phyloP scores from a whole-genome alignment of 2,113 vertebrate genomes.

The Cyprinodon tularosa region DNA sequence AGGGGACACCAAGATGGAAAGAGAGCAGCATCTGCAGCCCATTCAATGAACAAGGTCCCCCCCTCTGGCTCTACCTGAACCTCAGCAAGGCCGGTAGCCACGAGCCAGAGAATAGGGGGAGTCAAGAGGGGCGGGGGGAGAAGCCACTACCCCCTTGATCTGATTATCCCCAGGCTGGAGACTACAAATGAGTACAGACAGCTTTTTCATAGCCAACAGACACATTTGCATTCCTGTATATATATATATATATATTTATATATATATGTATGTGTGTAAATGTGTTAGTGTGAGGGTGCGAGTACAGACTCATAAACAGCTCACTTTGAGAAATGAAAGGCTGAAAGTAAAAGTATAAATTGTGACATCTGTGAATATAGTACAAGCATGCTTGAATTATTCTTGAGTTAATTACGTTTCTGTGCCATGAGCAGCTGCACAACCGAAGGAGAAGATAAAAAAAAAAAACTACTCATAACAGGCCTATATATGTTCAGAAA shows the following conservation, averaged over 20 bases:
- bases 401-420: conserved; percentile 14
- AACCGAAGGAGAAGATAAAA: background rate
- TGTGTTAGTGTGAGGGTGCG: background rate
- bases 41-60: conserved; percentile 24
- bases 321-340: conserved; percentile 27
- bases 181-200: conserved; percentile 76
- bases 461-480: conserved; percentile 21
- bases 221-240: conserved; percentile 66
- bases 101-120: conserved; percentile 22
- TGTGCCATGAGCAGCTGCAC: background rate
- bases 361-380: background rate
- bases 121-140: conserved; percentile 5
- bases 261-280: conserved; percentile 16
- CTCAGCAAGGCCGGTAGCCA: conserved; percentile 53
- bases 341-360: conserved; percentile 13
- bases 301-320: conserved; percentile 48
- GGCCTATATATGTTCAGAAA: conserved; percentile 3
- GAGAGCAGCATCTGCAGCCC: conserved; percentile 63
- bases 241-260: background rate
- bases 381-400: conserved; percentile 4
- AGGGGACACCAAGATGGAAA: conserved; percentile 43
- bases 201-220: conserved; percentile 70
- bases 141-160: conserved; percentile 41
- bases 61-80: conserved; percentile 68
- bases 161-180: conserved; percentile 62